A percentile compares a stretch with the other conserved stretches of the same genome.
Evolutionary conservation across 2,888 invertebrate species (phyloP).

Genomic region (Laspeyria flexula): DNA sequence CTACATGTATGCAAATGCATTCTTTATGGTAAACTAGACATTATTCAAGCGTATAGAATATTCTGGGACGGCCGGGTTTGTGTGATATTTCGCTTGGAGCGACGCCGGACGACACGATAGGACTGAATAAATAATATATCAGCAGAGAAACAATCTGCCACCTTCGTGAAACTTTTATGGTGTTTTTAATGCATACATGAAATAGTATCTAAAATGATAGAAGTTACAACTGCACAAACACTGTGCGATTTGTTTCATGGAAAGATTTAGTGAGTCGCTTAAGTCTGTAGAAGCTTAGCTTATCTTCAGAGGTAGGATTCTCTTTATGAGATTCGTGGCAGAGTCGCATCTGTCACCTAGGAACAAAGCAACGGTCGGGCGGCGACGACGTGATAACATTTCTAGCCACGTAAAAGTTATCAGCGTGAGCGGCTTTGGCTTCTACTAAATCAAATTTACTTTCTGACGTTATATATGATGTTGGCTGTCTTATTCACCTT

Average conservation of each 20-base stretch:
- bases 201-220: slow-evolving; percentile 35
- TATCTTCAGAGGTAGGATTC: slow-evolving; percentile 35
- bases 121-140: slow-evolving; percentile 69
- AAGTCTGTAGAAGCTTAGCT: slow-evolving; percentile 28
- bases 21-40: slow-evolving; percentile 68
- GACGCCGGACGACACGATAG: slow-evolving; percentile 55
- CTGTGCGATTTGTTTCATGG: slow-evolving; percentile 41
- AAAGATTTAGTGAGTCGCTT: slow-evolving; percentile 32
- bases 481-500: slow-evolving; percentile 8
- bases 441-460: slow-evolving; percentile 48
- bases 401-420: slow-evolving; percentile 65
- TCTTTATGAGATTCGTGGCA: slow-evolving; percentile 52
- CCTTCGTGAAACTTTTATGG: slow-evolving; percentile 42
- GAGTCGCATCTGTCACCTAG: slow-evolving; percentile 61
- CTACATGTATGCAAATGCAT: slow-evolving; percentile 68
- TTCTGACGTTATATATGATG: slow-evolving; percentile 18
- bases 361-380: slow-evolving; percentile 59
- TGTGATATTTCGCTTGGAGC: slow-evolving; percentile 62
- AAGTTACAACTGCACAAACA: slow-evolving; percentile 31
- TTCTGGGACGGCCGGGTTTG: slow-evolving; percentile 61
- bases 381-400: slow-evolving; percentile 61
- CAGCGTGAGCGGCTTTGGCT: slow-evolving; percentile 43
- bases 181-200: slow-evolving; percentile 27
- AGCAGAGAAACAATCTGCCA: slow-evolving; percentile 55
- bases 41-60: slow-evolving; percentile 74